Base-by-base conservation (phyloP, 2,888 invertebrate species). In the Agrochola lota region DNA sequence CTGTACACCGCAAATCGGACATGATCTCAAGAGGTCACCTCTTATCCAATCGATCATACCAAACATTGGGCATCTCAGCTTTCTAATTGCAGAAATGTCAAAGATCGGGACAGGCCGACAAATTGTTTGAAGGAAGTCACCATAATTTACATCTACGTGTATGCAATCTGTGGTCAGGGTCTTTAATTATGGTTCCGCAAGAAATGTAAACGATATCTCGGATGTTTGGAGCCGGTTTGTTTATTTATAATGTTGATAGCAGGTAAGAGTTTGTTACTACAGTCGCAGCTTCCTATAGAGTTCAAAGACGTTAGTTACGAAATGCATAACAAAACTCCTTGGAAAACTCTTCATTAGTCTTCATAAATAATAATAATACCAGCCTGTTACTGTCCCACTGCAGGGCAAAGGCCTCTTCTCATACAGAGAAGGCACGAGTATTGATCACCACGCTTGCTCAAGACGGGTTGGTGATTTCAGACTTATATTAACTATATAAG, bases 11-110 rank as follows among this genome's bases (percentile, higher is more conserved):
- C 64, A 71, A 74, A 78, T 83, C 70, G 49, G 59, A 66, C 35
- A 78, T 71, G 35, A 59, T 60, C 43, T 49, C 55, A 74, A 63
- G 74, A 83, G 83, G 78, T 78, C 69, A 35, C 17, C 20, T 52
- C 62, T 66, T 73, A 80, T 68, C 26, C 46, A 59, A 83, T 85
- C 57, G 59, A 43, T 76, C 66, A 84, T 74, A 35, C 5, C 35
- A 70, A 35, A 77, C 55, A 72, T 74, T 79, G 64, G 71, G 64
- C 75, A 77, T 77, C 77, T 71, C 55, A 67, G 81, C 90, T 89
- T 89, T 89, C 90, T 85, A 85, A 80, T 81, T 69, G 60, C 69
- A 69, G 62, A 83, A 85, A 81, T 83, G 76, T 60, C 81, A 85
- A 79, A 85, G 80, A 85, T 88, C 80, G 79, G 72, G 74, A 84